Evolutionary conservation across 2,797 vertebrate genomes (phyloP), one percentile per base, ranked within the genome.

Genomic region (Amniataba percoides): DNA sequence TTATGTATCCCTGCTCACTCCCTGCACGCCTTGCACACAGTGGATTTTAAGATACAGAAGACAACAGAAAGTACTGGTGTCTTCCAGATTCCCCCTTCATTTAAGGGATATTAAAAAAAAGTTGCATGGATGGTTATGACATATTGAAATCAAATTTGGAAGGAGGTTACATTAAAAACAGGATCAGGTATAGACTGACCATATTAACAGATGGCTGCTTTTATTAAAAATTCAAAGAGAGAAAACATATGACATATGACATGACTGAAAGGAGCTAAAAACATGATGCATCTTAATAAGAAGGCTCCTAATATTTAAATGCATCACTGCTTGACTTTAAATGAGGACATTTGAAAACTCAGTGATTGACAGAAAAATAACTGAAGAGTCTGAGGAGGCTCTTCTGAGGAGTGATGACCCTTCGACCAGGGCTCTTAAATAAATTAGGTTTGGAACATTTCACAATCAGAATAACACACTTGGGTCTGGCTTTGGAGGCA

Each of bases 391-490:
- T 57, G 40, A 40, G 19, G 31, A 75, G 43, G 58, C 65, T 40
- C 13, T 72, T 69, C 14, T 48, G n/a, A 27, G 8, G 52, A 68
- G 59, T 5, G 42, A 13, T 46, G 66, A 67, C 76, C 42, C 36
- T 42, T 27, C 7, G 4, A 52, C 49, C 25, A 11, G 19, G 25
- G 27, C 55, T 27, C 23, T 69, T 69, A n/a, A 48, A 68, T 77
- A 55, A 34, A 36, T 73, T 15, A 46, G 18, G 1, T 16, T 61
- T 27, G 39, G 19, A 74, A 65, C 40, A 57, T 42, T 42, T 62
- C 63, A 43, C 71, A 59, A 53, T 40, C 46, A 69, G 64, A 69
- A 58, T 68, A 36, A 59, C 42, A 68, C 72, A 62, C 42, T 45
- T 9, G 13, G 2, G 5, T 60, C 27, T 53, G 65, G 66, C 64